A percentile compares a stretch with the other conserved stretches of the same genome.
Evolutionary conservation across 1,140 invertebrate species (phyloP).

Genomic region (Melipona quadrifasciata): DNA sequence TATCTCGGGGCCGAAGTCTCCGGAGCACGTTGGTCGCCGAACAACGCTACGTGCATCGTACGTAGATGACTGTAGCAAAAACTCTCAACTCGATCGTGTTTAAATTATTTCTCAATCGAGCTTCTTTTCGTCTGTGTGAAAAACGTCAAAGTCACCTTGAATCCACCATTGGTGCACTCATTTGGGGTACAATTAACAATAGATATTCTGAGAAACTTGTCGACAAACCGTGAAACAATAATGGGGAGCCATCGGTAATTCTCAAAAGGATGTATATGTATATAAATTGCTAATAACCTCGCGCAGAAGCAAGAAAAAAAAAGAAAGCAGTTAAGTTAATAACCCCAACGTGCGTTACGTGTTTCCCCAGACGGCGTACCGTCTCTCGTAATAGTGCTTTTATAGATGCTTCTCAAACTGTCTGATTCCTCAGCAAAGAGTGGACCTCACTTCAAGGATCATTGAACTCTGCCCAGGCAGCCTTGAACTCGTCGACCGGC

Average conservation of each 20-base stretch:
- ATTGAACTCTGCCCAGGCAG: slow-evolving; percentile 57
- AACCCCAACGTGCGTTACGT: background rate
- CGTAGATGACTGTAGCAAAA: background rate
- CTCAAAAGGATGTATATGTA: background rate
- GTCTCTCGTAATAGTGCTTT: slow-evolving; percentile 49
- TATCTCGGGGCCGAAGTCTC: slow-evolving; percentile 30
- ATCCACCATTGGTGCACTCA: no score
- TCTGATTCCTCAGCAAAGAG: slow-evolving; percentile 37
- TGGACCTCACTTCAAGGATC: slow-evolving; percentile 54
- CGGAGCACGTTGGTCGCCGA: slow-evolving; percentile 23
- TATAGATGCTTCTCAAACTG: slow-evolving; percentile 53
- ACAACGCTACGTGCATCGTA: background rate
- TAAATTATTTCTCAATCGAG: background rate
- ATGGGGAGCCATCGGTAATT: slow-evolving; percentile 8
- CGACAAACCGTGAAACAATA: background rate
- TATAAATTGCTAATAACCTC: no score
- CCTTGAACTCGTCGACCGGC: slow-evolving; percentile 68
- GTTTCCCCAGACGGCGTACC: slow-evolving; percentile 17
- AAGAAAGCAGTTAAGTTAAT: slow-evolving; percentile 6
- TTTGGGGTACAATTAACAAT: background rate
- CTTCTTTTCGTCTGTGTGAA: background rate
- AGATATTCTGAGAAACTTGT: background rate
- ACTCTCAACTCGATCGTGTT: background rate
- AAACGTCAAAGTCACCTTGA: background rate
- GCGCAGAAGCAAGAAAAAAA: background rate